Evolutionary conservation across 2,888 invertebrate species (phyloP), one percentile per base, ranked within the genome.

Genomic region (Ormyrus pomaceus): DNA sequence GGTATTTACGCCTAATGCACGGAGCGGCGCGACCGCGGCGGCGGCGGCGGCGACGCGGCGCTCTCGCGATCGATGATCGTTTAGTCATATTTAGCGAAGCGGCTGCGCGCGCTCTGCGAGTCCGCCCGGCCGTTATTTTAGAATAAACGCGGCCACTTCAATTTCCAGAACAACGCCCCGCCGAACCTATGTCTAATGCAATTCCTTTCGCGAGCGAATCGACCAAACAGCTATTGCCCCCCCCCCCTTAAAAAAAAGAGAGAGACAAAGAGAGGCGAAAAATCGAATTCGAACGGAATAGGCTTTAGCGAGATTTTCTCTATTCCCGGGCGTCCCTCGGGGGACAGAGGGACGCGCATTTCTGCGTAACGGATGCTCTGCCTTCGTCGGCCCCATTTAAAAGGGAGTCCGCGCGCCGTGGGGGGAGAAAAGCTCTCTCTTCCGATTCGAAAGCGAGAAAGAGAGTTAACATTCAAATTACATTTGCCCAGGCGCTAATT

Each of bases 391-490:
- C 74, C 56, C 55, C 59, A 45, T 0, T 45, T 7, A 50, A 53
- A 46, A n/a, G 46, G 58, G 66, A 58, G 65, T 66, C 59, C 13
- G n/a, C 45, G 34, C n/a, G 9, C 19, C 10, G 10, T 1, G 53
- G 7, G 10, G 9, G 53, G 7, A 2, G 2, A 45, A 34, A 45
- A 55, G 10, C 55, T 46, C n/a, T 13, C 48, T 56, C 48, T 48
- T 58, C 48, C 19, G 46, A 51, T 34, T 50, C 45, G 13, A 45
- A 6, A 59, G 45, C 45, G 53, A 53, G 46, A 72, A 72, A 65
- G 34, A 50, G 62, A 65, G 68, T 75, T 73, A 61, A 74, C 70
- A 79, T 55, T 79, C 51, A 76, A 80, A 80, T 80, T 71, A 53
- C 71, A 65, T 76, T 76, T 59, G 56, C 56, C 61, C 56, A 56